phyloP scores from a whole-genome alignment of 1,140 invertebrate species.

The Trissolcus basalis region DNA sequence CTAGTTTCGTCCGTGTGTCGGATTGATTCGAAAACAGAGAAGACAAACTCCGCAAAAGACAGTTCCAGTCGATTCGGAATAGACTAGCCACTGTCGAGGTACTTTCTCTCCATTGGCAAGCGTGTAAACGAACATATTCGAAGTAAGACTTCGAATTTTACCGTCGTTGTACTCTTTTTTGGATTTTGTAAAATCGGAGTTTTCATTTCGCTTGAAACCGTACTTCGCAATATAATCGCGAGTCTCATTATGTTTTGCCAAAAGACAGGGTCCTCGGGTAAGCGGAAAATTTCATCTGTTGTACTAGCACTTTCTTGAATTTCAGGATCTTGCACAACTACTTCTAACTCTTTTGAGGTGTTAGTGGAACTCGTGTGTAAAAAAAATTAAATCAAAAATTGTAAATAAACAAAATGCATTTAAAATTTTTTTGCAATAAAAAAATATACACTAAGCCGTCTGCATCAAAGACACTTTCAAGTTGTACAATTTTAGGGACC shows the following conservation, averaged over 20 bases:
- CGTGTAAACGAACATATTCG: neutral
- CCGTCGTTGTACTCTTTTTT: constrained; percentile 5
- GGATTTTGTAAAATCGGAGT: neutral
- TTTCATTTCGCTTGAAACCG: constrained; percentile 3
- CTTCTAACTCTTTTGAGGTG: too few species aligned
- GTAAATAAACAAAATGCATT: too few species aligned
- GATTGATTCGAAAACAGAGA: neutral
- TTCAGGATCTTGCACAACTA: too few species aligned
- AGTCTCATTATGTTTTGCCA: neutral
- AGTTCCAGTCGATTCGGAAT: constrained; percentile 1
- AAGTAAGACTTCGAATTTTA: neutral
- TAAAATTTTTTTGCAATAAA: too few species aligned
- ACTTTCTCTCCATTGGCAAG: constrained; percentile 1
- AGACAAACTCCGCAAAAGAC: constrained; percentile 7
- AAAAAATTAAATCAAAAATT: too few species aligned
- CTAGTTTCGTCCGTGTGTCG: neutral
- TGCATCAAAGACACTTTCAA: too few species aligned
- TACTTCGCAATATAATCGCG: constrained; percentile 2
- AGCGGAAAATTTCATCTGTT: neutral
- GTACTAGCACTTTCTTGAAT: too few species aligned
- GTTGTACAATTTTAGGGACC: too few species aligned
- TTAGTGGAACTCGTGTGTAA: too few species aligned
- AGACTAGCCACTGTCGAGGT: neutral
- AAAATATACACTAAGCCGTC: too few species aligned
- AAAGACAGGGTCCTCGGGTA: neutral